Base-by-base conservation (phyloP, 2,113 vertebrate genomes). In the Cynocephalus volans region DNA sequence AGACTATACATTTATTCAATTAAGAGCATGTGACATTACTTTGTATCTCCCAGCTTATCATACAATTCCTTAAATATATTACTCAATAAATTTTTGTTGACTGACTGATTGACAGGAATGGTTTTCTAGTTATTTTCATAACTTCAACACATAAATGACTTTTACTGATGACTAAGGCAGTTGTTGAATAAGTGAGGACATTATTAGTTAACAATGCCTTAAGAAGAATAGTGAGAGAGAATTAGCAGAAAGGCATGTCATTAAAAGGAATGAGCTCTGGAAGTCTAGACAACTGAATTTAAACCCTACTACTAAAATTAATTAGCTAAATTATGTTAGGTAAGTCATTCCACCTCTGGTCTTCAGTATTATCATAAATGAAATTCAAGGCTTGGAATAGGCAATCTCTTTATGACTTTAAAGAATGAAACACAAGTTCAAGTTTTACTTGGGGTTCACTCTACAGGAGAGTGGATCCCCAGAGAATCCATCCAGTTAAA, bases 181-280 rank as follows among this genome's bases (percentile, higher is more conserved):
- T 48, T 88, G 50, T 73, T 81, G 26, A 95, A 85, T 72, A 73
- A 64, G 79, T 33, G 62, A 96, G 56, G 48, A 87, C 17, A 41
- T 75, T 73, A 50, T 41, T 41, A 41, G 41, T 50, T 82, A 96
- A 41, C 65, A 58, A 67, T 36, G 52, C 7, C 24, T 80, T 52
- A 79, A 52, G 18, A 94, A 50, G 67, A 88, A 77, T 75, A 50
- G 36, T 69, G 28, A 41, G 33, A 90, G 15, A 88, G 18, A 72
- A 65, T 84, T n/a, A 31, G 72, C 54, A 92, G 19, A 48, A 88
- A 94, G 19, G 1, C 2, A 52, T 28, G 50, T 5, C 65, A 52
- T n/a, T 75, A 15, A 64, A 82, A 86, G 15, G 52, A 92, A 76
- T 9, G 10, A 76, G 8, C 45, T 65, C 60, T n/a, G 31, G 15